Base-by-base conservation (phyloP, 2,888 invertebrate genomes). In the Gymnosoma rotundatum region DNA sequence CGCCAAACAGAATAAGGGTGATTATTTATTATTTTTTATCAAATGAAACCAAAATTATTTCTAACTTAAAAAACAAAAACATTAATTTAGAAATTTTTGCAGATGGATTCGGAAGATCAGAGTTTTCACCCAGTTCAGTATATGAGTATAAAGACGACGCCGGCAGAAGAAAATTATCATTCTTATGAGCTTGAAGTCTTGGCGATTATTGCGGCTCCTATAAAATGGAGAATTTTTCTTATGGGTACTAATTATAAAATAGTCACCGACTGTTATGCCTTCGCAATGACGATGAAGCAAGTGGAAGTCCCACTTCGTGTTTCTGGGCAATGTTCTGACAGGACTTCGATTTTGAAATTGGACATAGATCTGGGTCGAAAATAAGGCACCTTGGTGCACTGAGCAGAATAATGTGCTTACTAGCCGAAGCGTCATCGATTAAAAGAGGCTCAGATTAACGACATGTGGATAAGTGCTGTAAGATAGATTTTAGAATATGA, bases 301-400 rank as follows among this genome's bases (percentile, higher is more conserved):
- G 18, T 16, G 10, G 76, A 67, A 5, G 67, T 76, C 10, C 74
- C 81, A 36, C 20, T 74, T 16, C 70, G 81, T 36, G 83, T 69
- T 25, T 70, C 83, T 83, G 83, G 84, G 86, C 54, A 21, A 38
- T 83, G 16, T 74, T 81, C 42, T 58, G 83, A 12, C 69, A 83
- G 52, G 81, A 86, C 14, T 64, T 61, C 12, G 5, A 42, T 42
- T 61, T 42, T 61, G 42, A 61, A 20, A 61, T 61, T 20, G 83
- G 84, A 60, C 84, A 87, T n/a, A 61, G 84, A 14, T 48, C 76
- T 0, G 78, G 79, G 0, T 36, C 56, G 10, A 67, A 69, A 36
- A 86, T 86, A 83, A 72, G 48, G 18, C 83, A 82, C 18, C 83
- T 84, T 0, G 83, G 86, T 32, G 82, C 85, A 8, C 50, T 86